Base-by-base conservation (phyloP, 2,888 invertebrate species). In the Sympetrum striolatum region DNA sequence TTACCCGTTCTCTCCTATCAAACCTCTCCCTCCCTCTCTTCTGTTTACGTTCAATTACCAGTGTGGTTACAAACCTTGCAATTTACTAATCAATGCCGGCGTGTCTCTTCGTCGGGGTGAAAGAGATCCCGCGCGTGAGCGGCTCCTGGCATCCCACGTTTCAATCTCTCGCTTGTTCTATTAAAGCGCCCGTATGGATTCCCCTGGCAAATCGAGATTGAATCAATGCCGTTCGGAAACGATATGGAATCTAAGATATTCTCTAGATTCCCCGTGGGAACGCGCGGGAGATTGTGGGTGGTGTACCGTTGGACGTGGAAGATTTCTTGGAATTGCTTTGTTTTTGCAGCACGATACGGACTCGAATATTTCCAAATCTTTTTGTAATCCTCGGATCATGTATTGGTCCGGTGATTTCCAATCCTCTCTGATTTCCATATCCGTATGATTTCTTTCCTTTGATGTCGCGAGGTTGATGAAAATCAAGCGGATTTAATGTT, bases 11-110 rank as follows among this genome's bases (percentile, higher is more conserved):
- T 73, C 73, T 81, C 81, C 81, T 44, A 25, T 81, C 25, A n/a
- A 53, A 18, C 44, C 53, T n/a, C 53, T n/a, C 53, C 22, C 53
- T 10, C 81, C 48, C 12, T 48, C 81, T 48, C 81, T 58, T 53
- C 82, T 82, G 82, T 82, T 82, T 82, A 53, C 82, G 82, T 82
- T 82, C 53, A 82, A 82, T 82, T 82, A 82, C 82, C 82, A 82
- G 58, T 35, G 53, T 82, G 82, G 53, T 82, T 82, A 58, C 82
- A 53, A 35, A 58, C 82, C 31, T 53, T 58, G 82, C 82, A 82
- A 58, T 82, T 82, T 58, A 82, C 82, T 53, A 82, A 82, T 82
- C 31, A 82, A 82, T 58, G 58, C 53, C 25, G 82, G 53, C 53
- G 18, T 53, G 53, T 53, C 82, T 35, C 82, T 22, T 31, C 31